Evolutionary conservation across 1,140 invertebrate genomes (phyloP).

Genomic region (Lasioglossum baleicum): DNA sequence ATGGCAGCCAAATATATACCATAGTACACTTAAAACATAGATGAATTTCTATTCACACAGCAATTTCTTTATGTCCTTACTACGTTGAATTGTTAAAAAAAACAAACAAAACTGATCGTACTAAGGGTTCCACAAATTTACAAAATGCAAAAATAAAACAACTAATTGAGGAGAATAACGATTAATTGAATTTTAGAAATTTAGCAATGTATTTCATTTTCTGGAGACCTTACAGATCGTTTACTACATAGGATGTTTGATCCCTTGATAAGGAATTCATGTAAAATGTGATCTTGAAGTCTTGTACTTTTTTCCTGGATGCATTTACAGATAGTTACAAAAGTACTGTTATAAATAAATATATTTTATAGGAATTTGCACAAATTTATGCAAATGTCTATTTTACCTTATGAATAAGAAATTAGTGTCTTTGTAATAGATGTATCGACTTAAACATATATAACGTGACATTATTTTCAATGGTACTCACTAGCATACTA

Average conservation of each 20-base stretch:
- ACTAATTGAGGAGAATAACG: constrained; percentile 15
- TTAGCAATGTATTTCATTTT: too few species aligned
- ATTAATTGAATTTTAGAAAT: constrained; percentile 5
- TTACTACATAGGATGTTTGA: constrained; percentile 8
- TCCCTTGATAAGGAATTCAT: constrained; percentile 28
- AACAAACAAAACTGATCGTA: constrained; percentile 12
- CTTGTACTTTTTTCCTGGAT: constrained; percentile 28
- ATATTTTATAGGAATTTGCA: constrained; percentile 46
- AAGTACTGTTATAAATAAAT: constrained; percentile 27
- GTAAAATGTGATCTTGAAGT: constrained; percentile 26
- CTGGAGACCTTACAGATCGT: constrained; percentile 1
- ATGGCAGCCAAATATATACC: constrained; percentile 8
- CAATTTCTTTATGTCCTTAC: constrained; percentile 9
- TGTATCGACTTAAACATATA: constrained; percentile 39
- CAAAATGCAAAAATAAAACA: not conserved
- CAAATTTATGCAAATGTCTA: constrained; percentile 45
- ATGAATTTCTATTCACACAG: constrained; percentile 26
- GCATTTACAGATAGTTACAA: constrained; percentile 41
- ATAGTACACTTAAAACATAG: not conserved
- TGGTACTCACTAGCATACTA: constrained; percentile 38
- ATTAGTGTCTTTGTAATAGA: constrained; percentile 34
- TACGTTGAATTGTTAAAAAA: not conserved
- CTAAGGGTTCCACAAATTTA: constrained; percentile 17
- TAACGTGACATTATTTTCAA: constrained; percentile 44
- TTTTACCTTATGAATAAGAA: constrained; percentile 52